Base-by-base conservation (phyloP, 1,140 invertebrate species). In the Nymphalis io region DNA sequence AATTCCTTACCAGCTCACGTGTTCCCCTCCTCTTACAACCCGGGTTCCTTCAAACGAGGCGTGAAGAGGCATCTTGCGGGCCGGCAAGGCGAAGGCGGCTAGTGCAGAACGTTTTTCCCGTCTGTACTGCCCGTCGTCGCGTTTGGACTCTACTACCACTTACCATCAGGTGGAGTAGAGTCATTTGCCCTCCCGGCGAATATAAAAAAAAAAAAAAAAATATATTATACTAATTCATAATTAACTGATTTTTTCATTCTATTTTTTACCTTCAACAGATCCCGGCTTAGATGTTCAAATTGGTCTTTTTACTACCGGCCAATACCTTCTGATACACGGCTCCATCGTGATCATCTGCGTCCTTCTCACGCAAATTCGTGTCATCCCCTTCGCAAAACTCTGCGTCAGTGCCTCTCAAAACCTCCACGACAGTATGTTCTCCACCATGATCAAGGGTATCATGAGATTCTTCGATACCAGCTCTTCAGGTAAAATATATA, bases 401-500 rank as follows among this genome's bases (percentile, higher is more conserved):
- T 93, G 93, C 59, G 92, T 94, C 53, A 86, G 82, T 53, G 93
- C 94, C 4, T 94, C 94, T 3, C 90, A 92, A 67, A 93, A 84
- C 33, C 84, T 95, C n/a, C 95, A 95, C 74, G 93, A 95, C 74
- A 83, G 70, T 18, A 95, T 95, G 94, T 95, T 95, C 75, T 82
- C 82, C 12, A 91, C 83, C 2, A 92, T 98, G 73, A 79, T 98
- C 2, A 93, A 94, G 74, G 93, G 96, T 0, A 94, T 94, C 0
- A 97, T 98, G 95, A 83, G 93, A 27, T 98, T 98, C 87, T 98
- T 98, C 81, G 95, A 98, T 79, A 93, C 93, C 1, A 98, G 96
- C 87, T 95, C 96, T 8, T 95, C 95, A 60, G 97, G 96, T 75
- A 73, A 76, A 65, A 67, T 51, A 48, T 18, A 27, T 33, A 44